A percentile compares a stretch with the other conserved stretches of the same genome.
Evolutionary conservation across 2,113 vertebrate species (phyloP).

Genomic region (Pedionomus torquatus): DNA sequence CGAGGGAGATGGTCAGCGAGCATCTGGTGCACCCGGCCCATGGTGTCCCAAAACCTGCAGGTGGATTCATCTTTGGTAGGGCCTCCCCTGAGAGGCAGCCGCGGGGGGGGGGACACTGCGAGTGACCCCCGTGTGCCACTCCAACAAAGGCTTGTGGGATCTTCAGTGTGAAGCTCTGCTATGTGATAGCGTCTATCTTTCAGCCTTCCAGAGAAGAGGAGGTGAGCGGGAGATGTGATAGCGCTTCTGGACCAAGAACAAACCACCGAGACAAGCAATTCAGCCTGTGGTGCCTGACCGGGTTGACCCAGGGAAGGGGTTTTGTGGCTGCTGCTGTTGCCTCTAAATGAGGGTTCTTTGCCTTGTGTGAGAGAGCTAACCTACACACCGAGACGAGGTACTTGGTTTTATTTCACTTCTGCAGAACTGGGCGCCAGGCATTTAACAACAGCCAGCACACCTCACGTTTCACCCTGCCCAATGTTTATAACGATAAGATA

Average conservation of each 20-base stretch:
- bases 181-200: accelerated
- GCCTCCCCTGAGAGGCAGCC: neutral
- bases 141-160: neutral
- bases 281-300: accelerated
- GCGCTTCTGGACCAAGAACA: neutral
- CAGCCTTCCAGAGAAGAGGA: neutral
- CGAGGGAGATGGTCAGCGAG: accelerated
- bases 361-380: neutral
- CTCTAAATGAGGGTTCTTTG: neutral
- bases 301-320: too few relatives aligned
- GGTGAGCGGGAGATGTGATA: accelerated
- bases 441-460: neutral
- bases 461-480: neutral
- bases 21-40: neutral
- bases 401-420: neutral
- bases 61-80: neutral
- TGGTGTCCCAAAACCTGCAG: accelerated
- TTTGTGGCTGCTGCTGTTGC: neutral
- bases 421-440: neutral
- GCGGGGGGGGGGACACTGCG: neutral
- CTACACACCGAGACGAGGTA: neutral
- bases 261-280: accelerated
- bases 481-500: neutral
- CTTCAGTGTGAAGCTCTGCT: neutral
- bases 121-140: neutral